Evolutionary conservation across 2,888 invertebrate species (phyloP), one percentile per base, ranked within the genome.

Genomic region (Nomada flava): DNA sequence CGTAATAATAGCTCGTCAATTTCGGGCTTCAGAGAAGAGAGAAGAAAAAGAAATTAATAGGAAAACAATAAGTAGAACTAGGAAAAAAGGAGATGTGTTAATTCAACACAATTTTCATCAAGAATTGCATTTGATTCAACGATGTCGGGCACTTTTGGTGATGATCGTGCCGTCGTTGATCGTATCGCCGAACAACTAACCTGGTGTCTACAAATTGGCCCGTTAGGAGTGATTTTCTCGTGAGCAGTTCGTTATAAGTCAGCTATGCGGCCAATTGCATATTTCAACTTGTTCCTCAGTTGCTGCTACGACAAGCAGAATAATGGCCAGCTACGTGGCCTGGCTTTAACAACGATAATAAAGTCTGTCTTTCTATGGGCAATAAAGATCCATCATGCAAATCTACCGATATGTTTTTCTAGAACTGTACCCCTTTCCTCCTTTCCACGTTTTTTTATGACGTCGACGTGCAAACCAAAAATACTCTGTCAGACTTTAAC

Each of bases 201-300:
- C n/a, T n/a, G 57, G 9, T n/a, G 47, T 70, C 73, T 80, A 86
- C 85, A 86, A 87, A 89, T 89, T 83, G 76, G 69, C 78, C 85
- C 75, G 83, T 85, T 87, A 84, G 77, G 82, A 69, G 67, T 70
- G 83, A 85, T 82, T 82, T 75, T 77, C 73, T 82, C 83, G 79
- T 73, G 59, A 13, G 67, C 77, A 47, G 62, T 64, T 63, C 1
- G n/a, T 53, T 60, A 70, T 68, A 72, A 69, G 70, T 68, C 70
- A 69, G 68, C 73, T 70, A 79, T 75, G 78, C 80, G 81, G 79
- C 55, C 79, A 86, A 82, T 80, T 86, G 88, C 84, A 89, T 91
- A 90, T 90, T 91, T 90, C 88, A 90, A 81, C 88, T 89, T 89
- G 90, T 89, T 90, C 86, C 88, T 86, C 76, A 75, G 86, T 88